phyloP scores from a whole-genome alignment of 2,888 invertebrate species.

The Agrotis exclamationis region DNA sequence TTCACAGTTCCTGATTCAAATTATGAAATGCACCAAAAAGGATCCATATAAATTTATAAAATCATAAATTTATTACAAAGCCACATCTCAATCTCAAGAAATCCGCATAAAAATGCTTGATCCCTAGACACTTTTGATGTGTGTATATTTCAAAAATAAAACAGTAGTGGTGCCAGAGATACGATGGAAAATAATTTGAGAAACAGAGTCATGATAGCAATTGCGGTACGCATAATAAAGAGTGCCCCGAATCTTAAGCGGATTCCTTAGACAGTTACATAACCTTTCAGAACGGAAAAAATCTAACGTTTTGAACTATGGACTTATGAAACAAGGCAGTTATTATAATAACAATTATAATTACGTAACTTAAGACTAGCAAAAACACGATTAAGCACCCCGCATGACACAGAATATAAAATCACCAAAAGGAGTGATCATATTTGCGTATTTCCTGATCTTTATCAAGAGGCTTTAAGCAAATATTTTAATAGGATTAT shows the following conservation, averaged over 20 bases:
- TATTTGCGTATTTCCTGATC: neutral
- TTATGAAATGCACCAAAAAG: no score
- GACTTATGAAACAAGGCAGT: slow-evolving; percentile 1
- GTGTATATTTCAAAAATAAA: no score
- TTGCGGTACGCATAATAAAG: neutral
- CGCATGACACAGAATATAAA: slow-evolving; percentile 7
- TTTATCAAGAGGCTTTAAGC: neutral
- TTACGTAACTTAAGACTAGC: slow-evolving; percentile 16
- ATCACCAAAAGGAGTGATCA: neutral
- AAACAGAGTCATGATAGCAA: no score
- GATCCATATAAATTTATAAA: no score
- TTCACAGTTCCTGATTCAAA: no score
- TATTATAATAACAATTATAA: slow-evolving; percentile 32
- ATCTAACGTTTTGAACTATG: neutral
- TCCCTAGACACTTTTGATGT: no score
- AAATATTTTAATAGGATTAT: slow-evolving; percentile 1
- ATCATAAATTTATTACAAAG: no score
- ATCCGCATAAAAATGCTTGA: no score
- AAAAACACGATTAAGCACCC: slow-evolving; percentile 11
- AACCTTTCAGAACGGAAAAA: neutral
- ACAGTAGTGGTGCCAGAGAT: no score
- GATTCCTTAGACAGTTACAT: neutral
- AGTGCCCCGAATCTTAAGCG: neutral
- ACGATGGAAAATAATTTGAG: no score
- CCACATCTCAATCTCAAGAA: no score